Base-by-base conservation (phyloP, 2,797 vertebrate species). In the Rhynchotus rufescens region DNA sequence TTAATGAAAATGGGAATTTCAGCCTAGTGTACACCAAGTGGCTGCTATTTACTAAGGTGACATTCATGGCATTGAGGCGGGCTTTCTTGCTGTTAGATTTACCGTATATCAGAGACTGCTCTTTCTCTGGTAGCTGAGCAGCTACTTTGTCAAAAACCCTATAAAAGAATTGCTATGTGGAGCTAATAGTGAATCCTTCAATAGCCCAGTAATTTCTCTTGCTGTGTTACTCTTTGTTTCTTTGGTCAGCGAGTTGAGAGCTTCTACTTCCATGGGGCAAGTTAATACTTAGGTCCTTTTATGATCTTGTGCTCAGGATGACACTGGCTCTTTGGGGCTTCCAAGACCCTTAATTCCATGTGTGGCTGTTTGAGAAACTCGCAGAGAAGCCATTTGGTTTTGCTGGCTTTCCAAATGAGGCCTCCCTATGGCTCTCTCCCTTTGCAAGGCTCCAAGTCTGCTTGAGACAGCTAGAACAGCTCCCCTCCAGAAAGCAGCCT, bases 11-110 rank as follows among this genome's bases (percentile, higher is more conserved):
- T 26, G 21, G 34, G 5, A 60, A 28, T 81, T 84, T 86, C 38
- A 61, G 36, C 38, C 32, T 57, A 15, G 15, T 38, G 28, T 54
- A 49, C 9, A 22, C 73, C 21, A 11, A 0, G 3, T 82, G 61
- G 47, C 54, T 88, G 68, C 7, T 89, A 51, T 22, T 93, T 90
- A 38, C 65, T 82, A n/a, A 11, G 64, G 26, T 54, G 79, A 61
- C 19, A 14, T 54, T 56, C 8, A 21, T 13, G 51, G 25, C 8
- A 4, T 57, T 51, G 21, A 51, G 32, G 5, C 2, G 0, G 4
- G 6, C 26, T 84, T 82, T 88, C 56, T 80, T 88, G 0, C 0
- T 7, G 4, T 2, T 56, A 22, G 30, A 69, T 83, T 81, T 65
- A 30, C 56, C n/a, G n/a, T 28, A 22, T 32, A 40, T 57, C 23